Evolutionary conservation across 92 coral and sea anemone genomes (phyloP), one percentile per base, ranked within the genome.

Genomic region (Umimayanthus chanpuru): DNA sequence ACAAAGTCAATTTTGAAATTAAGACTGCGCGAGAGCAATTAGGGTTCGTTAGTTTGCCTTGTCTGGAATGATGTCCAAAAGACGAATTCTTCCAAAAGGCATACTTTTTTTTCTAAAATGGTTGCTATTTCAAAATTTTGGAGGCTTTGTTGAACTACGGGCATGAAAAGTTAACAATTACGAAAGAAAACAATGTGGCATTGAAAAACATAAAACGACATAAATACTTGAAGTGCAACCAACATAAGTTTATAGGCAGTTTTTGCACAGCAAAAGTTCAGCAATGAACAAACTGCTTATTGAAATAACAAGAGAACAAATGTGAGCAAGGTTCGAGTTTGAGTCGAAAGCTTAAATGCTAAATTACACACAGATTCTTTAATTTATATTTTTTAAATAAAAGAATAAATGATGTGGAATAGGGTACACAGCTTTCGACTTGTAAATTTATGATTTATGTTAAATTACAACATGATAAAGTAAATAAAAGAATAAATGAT

Each of bases 381-480:
- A 32, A 32, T 32, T 32, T 32, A 32, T 32, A 32, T 32, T 32
- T 32, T 32, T 32, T 32, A 2, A 32, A 32, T 32, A 32, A 32
- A 32, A 7, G 3, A 68, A 23, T n/a, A 29, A 28, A 23, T 4
- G n/a, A 20, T 20, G 4, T 61, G 68, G 15, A 72, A 29, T 2
- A 72, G 76, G 10, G 2, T 28, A 29, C 16, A 29, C 25, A 18
- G 26, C 68, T 61, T 61, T 61, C 68, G 9, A 23, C 7, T 61
- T 21, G 0, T 23, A 72, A 15, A 5, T 6, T 72, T 72, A 2
- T 72, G 76, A 29, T 72, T 72, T 41, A 72, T 26, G 21, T 72
- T 72, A 41, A 72, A 72, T 72, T 72, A 29, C 20, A 71, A 61
- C 68, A n/a, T n/a, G n/a, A n/a, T n/a, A n/a, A n/a, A n/a, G n/a